Conservation (phyloP, 2,797 vertebrate genomes). For the Hafferia zeledoni region DNA sequence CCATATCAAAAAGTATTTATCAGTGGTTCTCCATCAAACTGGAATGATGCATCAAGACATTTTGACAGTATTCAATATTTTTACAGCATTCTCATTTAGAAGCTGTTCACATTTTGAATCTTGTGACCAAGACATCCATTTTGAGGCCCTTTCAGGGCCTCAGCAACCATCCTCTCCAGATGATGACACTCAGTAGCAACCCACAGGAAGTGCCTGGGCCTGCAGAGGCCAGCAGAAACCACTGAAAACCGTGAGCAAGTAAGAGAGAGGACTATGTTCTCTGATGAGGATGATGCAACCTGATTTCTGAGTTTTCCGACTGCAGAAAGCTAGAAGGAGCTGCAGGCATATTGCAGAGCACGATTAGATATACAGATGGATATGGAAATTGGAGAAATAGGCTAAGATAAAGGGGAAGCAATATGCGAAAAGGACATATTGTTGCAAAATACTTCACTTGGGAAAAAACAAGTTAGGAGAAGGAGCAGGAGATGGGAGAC, state of each 20-base stretch:
- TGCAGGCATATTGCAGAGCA: background rate
- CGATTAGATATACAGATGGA: background rate
- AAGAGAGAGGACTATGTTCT: background rate
- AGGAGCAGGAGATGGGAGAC: slow-evolving; percentile 1
- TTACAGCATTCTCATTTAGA: background rate
- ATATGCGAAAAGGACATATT: background rate
- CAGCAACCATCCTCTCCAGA: background rate
- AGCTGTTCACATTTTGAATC: background rate
- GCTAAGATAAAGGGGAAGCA: background rate
- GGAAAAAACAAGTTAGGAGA: background rate
- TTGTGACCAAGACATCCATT: background rate
- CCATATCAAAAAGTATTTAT: background rate
- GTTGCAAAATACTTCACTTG: slow-evolving; percentile 20
- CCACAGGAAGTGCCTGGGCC: background rate
- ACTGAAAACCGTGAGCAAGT: background rate
- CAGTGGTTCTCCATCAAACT: background rate
- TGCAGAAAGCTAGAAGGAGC: background rate
- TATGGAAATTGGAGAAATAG: background rate
- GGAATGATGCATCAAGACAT: background rate
- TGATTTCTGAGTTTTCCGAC: background rate
- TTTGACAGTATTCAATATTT: background rate
- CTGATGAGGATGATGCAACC: background rate
- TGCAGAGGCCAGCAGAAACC: background rate
- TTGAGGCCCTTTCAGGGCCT: background rate
- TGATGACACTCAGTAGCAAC: background rate